These are phyloP conservation scores for Spisula solida DNA, from an alignment of 2,888 invertebrate species.

Conservation along the genomic window DNA sequence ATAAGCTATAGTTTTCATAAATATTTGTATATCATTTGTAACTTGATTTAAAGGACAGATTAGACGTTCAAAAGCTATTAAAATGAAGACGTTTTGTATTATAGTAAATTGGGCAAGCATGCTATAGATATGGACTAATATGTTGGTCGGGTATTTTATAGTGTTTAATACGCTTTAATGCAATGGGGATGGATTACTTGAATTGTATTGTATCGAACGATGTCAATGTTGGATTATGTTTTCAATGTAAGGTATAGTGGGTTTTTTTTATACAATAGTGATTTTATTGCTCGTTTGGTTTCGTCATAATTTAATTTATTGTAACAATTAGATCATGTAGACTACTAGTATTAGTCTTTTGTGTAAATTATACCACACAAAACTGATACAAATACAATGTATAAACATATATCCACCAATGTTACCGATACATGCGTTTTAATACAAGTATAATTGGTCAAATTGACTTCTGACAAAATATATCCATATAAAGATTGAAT, in stretches of 20 bases:
- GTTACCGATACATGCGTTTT: no score
- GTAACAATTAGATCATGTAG: background rate
- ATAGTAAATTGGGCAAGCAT: background rate
- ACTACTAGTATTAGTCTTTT: no score
- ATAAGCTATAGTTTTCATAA: conserved; percentile 14
- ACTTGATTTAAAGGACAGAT: background rate
- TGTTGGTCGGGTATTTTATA: background rate
- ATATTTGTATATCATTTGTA: background rate
- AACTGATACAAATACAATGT: no score
- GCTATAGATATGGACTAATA: background rate
- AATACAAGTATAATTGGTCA: no score
- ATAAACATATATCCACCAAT: no score
- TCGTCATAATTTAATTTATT: background rate
- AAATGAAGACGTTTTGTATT: background rate
- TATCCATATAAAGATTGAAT: no score
- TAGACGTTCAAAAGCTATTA: background rate
- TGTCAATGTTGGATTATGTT: background rate
- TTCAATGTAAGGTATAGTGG: background rate
- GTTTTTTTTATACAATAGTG: background rate
- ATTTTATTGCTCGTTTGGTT: no score
- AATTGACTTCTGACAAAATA: no score
- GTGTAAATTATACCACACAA: no score
- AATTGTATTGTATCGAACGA: background rate
- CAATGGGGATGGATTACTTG: background rate
- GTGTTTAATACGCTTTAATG: background rate